Base-by-base conservation (phyloP, 2,797 vertebrate species). In the Threskiornis aethiopicus region DNA sequence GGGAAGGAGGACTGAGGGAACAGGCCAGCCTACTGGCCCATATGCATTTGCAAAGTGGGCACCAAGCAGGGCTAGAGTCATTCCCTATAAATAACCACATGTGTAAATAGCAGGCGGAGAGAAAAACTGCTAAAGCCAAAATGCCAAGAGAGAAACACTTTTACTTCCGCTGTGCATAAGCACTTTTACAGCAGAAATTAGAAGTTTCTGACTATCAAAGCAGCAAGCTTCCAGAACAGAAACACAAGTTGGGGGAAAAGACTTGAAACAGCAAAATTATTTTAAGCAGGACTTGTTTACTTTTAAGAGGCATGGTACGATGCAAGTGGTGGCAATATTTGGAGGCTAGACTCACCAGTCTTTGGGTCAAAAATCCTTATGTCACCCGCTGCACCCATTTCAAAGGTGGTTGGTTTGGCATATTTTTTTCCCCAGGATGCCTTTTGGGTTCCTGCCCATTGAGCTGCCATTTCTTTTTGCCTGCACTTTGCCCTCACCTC, bases 11-110 rank as follows among this genome's bases (percentile, higher is more conserved):
- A n/a, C 35, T 14, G 31, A 79, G 13, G 37, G 47, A 79, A 5
- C 11, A 62, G 26, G 16, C 7, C 13, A n/a, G 12, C 62, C 47
- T 17, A 51, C 19, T 29, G 35, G 9, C 20, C 7, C 0, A 0
- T 31, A 10, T 1, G 0, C 16, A 7, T 67, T 11, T 52, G 26
- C 13, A 33, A 79, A 87, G 11, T 10, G 6, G 25, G 29, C 10
- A 6, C 6, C 6, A 19, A 72, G 29, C n/a, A 21, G 11, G 29
- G 9, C 33, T 47, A 41, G 8, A 49, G 19, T 9, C 18, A 2
- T 39, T 87, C 33, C 31, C 20, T 54, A 11, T 26, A 54, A 76
- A 72, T 26, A 71, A 31, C 9, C 14, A 2, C 22, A 8, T 22
- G 16, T 29, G 16, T 46, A 16, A 69, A 39, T 24, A 62, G 2